A percentile compares a stretch with the other conserved stretches of the same genome.
These are phyloP conservation scores for Synanceia verrucosa DNA, from an alignment of 2,797 vertebrate species.

Conservation along the genomic window DNA sequence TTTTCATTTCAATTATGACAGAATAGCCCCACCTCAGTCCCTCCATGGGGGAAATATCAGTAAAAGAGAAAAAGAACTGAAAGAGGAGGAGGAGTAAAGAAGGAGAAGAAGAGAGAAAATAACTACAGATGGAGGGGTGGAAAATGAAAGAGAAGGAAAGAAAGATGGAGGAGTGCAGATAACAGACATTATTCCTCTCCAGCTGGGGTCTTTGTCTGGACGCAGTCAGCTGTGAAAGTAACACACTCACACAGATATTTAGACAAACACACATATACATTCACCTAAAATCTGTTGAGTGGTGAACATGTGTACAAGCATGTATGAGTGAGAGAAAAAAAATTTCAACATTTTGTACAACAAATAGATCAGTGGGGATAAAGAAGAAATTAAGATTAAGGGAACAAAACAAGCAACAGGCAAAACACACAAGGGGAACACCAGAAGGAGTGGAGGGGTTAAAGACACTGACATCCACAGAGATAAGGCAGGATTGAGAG, in stretches of 20 bases:
- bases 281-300: neutral
- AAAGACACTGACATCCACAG: conserved; percentile 38
- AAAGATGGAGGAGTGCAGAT: conserved; percentile 45
- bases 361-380: neutral
- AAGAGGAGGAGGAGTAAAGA: conserved; percentile 1
- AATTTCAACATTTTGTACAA: neutral
- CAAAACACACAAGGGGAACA: conserved; percentile 22
- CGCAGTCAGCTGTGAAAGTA: conserved; percentile 44
- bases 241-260: conserved; percentile 1
- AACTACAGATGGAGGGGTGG: neutral
- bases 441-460: conserved; percentile 27
- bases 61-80: conserved; percentile 5
- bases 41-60: neutral
- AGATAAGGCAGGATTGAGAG: conserved; percentile 33
- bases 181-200: conserved; percentile 60
- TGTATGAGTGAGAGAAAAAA: neutral
- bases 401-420: neutral
- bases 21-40: neutral
- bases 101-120: conserved; percentile 4
- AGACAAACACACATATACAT: conserved; percentile 1
- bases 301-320: neutral
- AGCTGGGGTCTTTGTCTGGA: conserved; percentile 64
- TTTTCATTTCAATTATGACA: neutral
- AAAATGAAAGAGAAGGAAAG: conserved; percentile 11
- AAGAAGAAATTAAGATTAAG: conserved; percentile 1